Conservation (phyloP, 2,888 invertebrate species). For the Pyrrhia umbra region DNA sequence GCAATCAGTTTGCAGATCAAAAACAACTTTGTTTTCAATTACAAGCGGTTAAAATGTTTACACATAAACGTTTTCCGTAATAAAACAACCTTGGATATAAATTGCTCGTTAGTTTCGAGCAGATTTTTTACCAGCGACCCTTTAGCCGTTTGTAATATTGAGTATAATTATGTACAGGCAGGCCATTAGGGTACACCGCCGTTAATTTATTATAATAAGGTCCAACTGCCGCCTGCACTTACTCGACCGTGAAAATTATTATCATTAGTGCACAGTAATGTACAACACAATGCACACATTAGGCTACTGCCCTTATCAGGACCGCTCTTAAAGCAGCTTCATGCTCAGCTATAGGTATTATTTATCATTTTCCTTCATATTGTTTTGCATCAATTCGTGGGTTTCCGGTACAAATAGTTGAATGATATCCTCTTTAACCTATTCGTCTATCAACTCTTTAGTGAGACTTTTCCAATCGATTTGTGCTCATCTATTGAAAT, state of each 20-base stretch:
- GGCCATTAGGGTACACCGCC: conserved; percentile 83
- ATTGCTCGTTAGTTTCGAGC: conserved; percentile 55
- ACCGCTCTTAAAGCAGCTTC: conserved; percentile 20
- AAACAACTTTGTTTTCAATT: conserved; percentile 65
- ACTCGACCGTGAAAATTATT: conserved; percentile 87
- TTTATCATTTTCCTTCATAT: conserved; percentile 45
- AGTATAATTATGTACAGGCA: conserved; percentile 81
- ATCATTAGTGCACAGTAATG: conserved; percentile 82
- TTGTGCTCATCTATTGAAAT: conserved; percentile 19
- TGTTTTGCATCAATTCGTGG: conserved; percentile 15
- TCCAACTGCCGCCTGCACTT: conserved; percentile 84
- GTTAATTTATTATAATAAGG: conserved; percentile 89
- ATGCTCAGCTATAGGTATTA: conserved; percentile 18
- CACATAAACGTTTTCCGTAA: conserved; percentile 63
- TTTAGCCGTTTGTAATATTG: conserved; percentile 80
- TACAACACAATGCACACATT: conserved; percentile 61
- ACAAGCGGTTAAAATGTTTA: conserved; percentile 62
- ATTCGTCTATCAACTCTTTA: background rate
- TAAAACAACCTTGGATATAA: conserved; percentile 63
- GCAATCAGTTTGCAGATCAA: conserved; percentile 62
- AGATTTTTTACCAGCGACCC: conserved; percentile 78
- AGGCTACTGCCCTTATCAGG: conserved; percentile 52
- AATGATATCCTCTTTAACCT: conserved; percentile 14
- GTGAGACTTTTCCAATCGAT: conserved; percentile 13
- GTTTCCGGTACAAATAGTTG: background rate